These are phyloP conservation scores for Diachasma alloeum DNA, from an alignment of 1,140 invertebrate species.

Conservation along the genomic window DNA sequence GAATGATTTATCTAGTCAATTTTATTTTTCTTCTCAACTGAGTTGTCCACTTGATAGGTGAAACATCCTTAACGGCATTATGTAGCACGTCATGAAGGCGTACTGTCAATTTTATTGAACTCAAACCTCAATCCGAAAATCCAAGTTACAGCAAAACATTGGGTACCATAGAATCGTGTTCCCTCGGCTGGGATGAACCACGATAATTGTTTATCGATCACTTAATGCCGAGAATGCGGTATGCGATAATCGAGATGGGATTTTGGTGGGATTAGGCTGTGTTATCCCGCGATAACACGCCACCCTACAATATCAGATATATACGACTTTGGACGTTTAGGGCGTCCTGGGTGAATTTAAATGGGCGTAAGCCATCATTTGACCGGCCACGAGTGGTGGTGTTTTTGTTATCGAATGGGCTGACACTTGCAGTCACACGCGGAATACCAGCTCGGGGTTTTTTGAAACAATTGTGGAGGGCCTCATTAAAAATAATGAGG, in stretches of 20 bases:
- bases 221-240: constrained; percentile 16
- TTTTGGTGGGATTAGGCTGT: background rate
- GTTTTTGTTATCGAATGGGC: background rate
- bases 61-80: no score
- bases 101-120: no score
- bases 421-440: background rate
- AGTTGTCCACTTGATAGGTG: no score
- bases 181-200: constrained; percentile 10
- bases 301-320: background rate
- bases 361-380: background rate
- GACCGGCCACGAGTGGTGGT: no score
- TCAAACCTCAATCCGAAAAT: no score
- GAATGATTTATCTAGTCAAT: no score
- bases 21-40: no score
- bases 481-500: constrained; percentile 29
- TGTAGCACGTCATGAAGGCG: no score
- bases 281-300: constrained; percentile 11
- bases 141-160: background rate
- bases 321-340: background rate
- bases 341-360: background rate
- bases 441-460: background rate
- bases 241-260: constrained; percentile 13
- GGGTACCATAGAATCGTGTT: background rate
- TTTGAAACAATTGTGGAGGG: constrained; percentile 8
- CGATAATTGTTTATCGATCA: constrained; percentile 24